Percentiles rank a stretch among this genome's conserved stretches.
These are phyloP conservation scores for Zoanthus sociatus DNA, from an alignment of 92 coral and sea anemone species.

Conservation along the genomic window DNA sequence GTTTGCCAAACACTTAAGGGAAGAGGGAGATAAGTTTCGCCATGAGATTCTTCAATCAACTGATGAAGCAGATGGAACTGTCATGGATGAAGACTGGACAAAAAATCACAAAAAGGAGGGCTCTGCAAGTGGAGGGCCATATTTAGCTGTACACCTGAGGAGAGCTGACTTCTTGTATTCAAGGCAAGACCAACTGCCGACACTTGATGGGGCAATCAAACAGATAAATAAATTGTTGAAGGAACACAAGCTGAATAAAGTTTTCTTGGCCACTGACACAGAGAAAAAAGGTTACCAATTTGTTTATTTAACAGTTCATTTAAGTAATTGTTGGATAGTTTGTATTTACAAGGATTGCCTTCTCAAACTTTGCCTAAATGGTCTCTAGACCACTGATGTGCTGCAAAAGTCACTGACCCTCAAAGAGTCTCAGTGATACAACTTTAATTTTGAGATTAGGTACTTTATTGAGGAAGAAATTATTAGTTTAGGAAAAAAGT, in stretches of 20 bases:
- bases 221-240: constrained; percentile 84
- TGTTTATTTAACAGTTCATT: not conserved
- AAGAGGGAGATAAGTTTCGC: constrained; percentile 94
- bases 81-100: constrained; percentile 94
- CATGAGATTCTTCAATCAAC: constrained; percentile 81
- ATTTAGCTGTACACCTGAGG: constrained; percentile 90
- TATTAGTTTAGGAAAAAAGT: too few relatives aligned
- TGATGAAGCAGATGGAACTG: constrained; percentile 85
- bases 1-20: constrained; percentile 94
- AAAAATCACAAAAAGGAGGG: constrained; percentile 93
- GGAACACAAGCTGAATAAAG: constrained; percentile 84
- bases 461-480: too few relatives aligned
- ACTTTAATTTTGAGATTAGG: too few relatives aligned
- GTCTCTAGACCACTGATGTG: too few relatives aligned
- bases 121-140: constrained; percentile 90
- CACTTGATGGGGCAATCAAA: constrained; percentile 84
- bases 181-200: constrained; percentile 85
- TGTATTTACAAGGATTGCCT: too few relatives aligned
- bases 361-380: too few relatives aligned
- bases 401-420: too few relatives aligned
- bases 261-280: constrained; percentile 95
- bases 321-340: not conserved
- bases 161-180: constrained; percentile 96
- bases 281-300: constrained; percentile 71
- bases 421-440: too few relatives aligned